Conservation (phyloP, 2,797 vertebrate species). For the Lepus townsendii region DNA sequence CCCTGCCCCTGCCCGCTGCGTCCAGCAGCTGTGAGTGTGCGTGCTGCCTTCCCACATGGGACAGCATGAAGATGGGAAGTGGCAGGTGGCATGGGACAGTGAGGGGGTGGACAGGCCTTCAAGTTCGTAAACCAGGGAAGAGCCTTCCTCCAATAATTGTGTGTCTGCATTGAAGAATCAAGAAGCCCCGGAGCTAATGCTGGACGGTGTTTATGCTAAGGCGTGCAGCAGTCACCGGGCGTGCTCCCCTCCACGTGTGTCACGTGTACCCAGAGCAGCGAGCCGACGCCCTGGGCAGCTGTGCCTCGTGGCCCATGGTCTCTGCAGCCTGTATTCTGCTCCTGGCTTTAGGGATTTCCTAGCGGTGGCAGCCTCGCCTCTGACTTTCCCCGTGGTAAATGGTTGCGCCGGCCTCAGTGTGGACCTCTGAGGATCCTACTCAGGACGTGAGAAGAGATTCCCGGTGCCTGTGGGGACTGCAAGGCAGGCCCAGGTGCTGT, state of each 20-base stretch:
- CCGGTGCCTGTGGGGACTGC: neutral
- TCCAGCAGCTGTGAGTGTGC: neutral
- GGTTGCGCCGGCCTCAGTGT: rapidly evolving
- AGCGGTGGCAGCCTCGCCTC: neutral
- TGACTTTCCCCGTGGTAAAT: neutral
- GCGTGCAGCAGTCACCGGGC: neutral
- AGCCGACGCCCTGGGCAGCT: neutral
- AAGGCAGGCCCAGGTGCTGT: neutral
- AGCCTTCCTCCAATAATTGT: conserved; percentile 83
- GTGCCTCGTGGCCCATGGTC: neutral
- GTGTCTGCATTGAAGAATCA: conserved; percentile 84
- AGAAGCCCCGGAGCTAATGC: conserved; percentile 77
- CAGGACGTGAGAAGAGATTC: neutral
- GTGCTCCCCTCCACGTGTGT: too few relatives aligned
- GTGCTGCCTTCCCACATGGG: neutral
- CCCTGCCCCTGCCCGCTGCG: too few relatives aligned
- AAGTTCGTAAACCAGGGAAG: conserved; percentile 86
- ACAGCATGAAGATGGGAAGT: neutral
- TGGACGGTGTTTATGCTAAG: conserved; percentile 83
- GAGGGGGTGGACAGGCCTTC: conserved; percentile 71
- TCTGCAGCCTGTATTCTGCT: neutral
- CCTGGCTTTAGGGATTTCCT: neutral
- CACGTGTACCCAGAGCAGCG: too few relatives aligned
- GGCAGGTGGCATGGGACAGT: conserved; percentile 62
- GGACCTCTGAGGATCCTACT: neutral